phyloP scores from a whole-genome alignment of 2,113 vertebrate species.

The human region GRCh38 chr20:20605501-20606000 shows the following conservation, averaged over 20 bases:
- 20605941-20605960: neutral
- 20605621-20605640: neutral
- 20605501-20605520: conserved; percentile 25
- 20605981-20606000: neutral
- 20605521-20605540: neutral
- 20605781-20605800: neutral
- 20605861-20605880: neutral
- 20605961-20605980: neutral
- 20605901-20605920: neutral
- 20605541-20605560: conserved; percentile 30
- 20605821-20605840: neutral
- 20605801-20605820: neutral
- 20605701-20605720: neutral
- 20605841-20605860: neutral
- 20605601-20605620: neutral
- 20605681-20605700: neutral
- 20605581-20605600: conserved; percentile 13
- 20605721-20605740: neutral
- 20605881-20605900: rapidly evolving
- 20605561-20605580: neutral
- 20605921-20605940: neutral
- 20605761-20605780: neutral
- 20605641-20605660: neutral
- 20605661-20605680: neutral
- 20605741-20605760: neutral